Conservation (phyloP, 2,888 invertebrate species). For the Zhengitettix transpicula region DNA sequence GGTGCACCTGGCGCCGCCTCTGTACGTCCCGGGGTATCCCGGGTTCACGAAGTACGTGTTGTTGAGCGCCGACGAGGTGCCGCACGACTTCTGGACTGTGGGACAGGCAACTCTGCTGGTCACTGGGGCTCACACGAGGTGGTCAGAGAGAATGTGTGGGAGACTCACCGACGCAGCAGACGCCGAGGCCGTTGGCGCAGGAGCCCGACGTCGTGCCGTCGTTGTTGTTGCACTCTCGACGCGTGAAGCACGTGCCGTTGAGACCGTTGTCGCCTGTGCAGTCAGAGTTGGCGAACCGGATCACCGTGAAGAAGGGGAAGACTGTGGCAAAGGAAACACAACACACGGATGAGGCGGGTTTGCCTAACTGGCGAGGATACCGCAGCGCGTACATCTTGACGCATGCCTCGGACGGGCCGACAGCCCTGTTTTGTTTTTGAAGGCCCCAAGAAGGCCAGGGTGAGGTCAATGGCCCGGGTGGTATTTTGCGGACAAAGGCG, state of each 20-base stretch:
- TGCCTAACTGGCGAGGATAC: too few relatives aligned
- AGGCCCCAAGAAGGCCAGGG: too few relatives aligned
- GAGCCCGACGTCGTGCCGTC: conserved; percentile 54
- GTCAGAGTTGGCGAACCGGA: conserved; percentile 57
- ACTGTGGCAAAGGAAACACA: conserved; percentile 22
- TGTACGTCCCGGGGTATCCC: conserved; percentile 52
- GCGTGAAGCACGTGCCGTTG: conserved; percentile 61
- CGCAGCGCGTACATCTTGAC: too few relatives aligned
- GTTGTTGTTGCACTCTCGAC: conserved; percentile 51
- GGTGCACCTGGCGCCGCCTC: conserved; percentile 45
- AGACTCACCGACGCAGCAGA: conserved; percentile 66
- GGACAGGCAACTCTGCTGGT: conserved; percentile 5
- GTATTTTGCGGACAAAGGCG: too few relatives aligned
- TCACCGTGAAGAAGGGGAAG: conserved; percentile 50
- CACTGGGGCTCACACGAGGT: too few relatives aligned
- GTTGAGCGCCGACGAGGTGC: conserved; percentile 50
- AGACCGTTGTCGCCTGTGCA: conserved; percentile 48
- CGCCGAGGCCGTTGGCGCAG: conserved; percentile 58
- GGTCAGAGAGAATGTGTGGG: too few relatives aligned
- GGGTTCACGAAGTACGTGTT: conserved; percentile 74
- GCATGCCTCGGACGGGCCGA: too few relatives aligned
- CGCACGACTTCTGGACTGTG: conserved; percentile 57
- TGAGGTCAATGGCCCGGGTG: too few relatives aligned
- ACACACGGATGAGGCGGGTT: too few relatives aligned
- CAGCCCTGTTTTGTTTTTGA: too few relatives aligned